These are phyloP conservation scores for Trilocha varians DNA, from an alignment of 2,888 invertebrate genomes.

Conservation along the genomic window DNA sequence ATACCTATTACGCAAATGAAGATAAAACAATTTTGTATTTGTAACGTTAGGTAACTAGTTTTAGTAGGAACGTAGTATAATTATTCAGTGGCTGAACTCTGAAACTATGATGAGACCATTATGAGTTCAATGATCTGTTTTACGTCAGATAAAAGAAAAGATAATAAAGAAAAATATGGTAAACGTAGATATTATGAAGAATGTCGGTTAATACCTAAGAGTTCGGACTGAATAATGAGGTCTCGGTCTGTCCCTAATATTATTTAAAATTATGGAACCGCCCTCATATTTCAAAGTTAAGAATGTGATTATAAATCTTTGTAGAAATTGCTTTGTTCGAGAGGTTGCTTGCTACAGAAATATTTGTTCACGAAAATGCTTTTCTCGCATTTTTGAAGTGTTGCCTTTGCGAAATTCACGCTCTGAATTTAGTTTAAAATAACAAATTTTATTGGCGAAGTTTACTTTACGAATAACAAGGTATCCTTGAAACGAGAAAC, in stretches of 20 bases:
- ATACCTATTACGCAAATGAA: too few relatives aligned
- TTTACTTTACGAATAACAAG: neutral
- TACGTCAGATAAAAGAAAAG: constrained; percentile 9
- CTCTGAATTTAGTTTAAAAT: constrained; percentile 18
- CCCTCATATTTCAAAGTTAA: constrained; percentile 15
- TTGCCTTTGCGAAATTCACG: constrained; percentile 12
- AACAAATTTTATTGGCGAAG: neutral
- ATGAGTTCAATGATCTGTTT: too few relatives aligned
- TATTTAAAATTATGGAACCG: constrained; percentile 11
- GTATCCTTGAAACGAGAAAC: neutral
- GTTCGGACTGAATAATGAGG: neutral
- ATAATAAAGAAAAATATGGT: neutral
- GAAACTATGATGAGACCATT: too few relatives aligned
- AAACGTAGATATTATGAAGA: constrained; percentile 1
- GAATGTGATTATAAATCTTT: constrained; percentile 20
- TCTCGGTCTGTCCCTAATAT: constrained; percentile 1
- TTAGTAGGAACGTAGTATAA: too few relatives aligned
- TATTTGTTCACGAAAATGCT: constrained; percentile 20
- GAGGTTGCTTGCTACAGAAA: constrained; percentile 13
- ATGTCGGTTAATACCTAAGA: neutral
- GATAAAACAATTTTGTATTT: too few relatives aligned
- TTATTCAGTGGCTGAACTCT: too few relatives aligned
- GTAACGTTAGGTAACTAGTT: too few relatives aligned
- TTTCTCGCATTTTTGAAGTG: constrained; percentile 13
- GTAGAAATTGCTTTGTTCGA: constrained; percentile 14